A percentile compares a stretch with the other conserved stretches of the same genome.
Conservation (phyloP, 2,888 invertebrate genomes). For the Thalpophila matura region DNA sequence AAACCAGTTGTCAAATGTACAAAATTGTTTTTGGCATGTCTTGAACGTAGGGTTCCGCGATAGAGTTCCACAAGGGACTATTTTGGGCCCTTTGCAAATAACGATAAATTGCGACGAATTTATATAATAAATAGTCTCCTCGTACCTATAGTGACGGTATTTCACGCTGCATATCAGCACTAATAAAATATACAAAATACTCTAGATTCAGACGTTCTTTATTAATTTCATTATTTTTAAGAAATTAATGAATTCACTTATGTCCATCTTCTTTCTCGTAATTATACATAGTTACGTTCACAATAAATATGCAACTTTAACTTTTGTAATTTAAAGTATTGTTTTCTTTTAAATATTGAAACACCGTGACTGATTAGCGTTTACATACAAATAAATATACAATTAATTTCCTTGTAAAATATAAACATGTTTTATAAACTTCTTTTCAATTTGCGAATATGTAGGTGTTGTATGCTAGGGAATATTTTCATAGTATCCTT, state of each 20-base stretch:
- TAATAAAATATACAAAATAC: too few relatives aligned
- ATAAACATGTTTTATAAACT: slow-evolving; percentile 41
- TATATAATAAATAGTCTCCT: background rate
- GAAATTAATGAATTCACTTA: too few relatives aligned
- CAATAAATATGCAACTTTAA: slow-evolving; percentile 2
- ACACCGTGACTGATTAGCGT: slow-evolving; percentile 49
- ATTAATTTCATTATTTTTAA: too few relatives aligned
- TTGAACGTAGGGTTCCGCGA: background rate
- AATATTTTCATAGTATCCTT: slow-evolving; percentile 13
- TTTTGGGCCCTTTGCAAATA: background rate
- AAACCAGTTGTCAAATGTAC: slow-evolving; percentile 1
- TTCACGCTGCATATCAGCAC: too few relatives aligned
- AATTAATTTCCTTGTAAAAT: slow-evolving; percentile 40
- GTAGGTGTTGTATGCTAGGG: background rate
- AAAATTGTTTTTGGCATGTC: background rate
- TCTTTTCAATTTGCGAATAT: slow-evolving; percentile 26
- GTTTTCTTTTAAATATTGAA: slow-evolving; percentile 43
- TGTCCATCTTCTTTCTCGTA: background rate
- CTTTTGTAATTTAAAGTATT: slow-evolving; percentile 29
- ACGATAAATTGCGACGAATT: background rate
- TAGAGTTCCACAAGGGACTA: slow-evolving; percentile 27
- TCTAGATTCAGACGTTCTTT: too few relatives aligned
- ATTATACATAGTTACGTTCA: slow-evolving; percentile 7
- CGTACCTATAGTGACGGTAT: too few relatives aligned
- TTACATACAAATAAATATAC: slow-evolving; percentile 43